A percentile compares a stretch with the other conserved stretches of the same genome.
Evolutionary conservation across 2,797 vertebrate species (phyloP).

Genomic region (Tapera naevia): DNA sequence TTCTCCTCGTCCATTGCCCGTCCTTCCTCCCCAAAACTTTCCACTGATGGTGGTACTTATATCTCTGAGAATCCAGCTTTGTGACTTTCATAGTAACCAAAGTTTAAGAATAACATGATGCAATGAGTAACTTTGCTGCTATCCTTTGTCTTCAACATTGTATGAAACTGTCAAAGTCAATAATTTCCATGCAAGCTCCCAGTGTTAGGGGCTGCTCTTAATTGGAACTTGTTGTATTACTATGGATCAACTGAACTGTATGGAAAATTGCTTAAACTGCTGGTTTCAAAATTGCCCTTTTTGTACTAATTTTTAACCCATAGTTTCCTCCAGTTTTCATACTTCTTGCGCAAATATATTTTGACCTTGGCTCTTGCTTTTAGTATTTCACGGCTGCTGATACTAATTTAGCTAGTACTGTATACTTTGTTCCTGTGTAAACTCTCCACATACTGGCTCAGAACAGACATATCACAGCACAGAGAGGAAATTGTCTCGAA

Average conservation of each 20-base stretch:
- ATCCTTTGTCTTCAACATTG: background rate
- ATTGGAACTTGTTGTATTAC: background rate
- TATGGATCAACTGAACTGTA: background rate
- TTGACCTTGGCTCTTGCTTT: background rate
- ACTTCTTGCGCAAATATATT: background rate
- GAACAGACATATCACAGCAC: background rate
- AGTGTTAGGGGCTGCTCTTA: background rate
- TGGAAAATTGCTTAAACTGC: background rate
- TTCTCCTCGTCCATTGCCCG: background rate
- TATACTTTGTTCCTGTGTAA: background rate
- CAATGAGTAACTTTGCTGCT: conserved; percentile 30
- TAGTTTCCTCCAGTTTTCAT: background rate
- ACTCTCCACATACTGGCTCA: background rate
- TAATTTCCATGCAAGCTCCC: conserved; percentile 16
- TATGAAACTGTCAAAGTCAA: conserved; percentile 32
- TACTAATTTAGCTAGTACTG: background rate
- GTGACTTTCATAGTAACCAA: conserved; percentile 26
- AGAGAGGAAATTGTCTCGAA: background rate
- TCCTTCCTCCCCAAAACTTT: background rate
- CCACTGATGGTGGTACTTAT: background rate
- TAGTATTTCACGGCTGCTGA: background rate
- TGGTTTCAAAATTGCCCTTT: background rate
- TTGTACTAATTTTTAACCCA: background rate
- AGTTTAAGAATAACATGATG: conserved; percentile 21
- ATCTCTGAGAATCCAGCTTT: conserved; percentile 2